These are phyloP conservation scores for Tethya wilhelma DNA, from an alignment of 37 sponge, comb jelly and placozoan genomes.

Conservation along the genomic window DNA sequence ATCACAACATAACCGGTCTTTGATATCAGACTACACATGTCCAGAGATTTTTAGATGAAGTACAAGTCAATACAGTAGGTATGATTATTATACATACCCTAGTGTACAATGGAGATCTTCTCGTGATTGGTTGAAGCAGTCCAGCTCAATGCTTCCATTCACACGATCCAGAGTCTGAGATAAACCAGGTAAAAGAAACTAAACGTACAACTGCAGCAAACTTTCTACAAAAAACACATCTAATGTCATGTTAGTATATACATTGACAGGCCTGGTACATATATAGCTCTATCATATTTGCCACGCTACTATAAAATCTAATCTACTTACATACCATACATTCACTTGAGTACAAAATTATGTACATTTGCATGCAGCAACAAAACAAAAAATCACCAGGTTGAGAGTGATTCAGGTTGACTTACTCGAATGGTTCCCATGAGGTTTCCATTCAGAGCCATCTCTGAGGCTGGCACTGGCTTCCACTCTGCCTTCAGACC, in stretches of 20 bases:
- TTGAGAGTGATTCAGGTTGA: neutral
- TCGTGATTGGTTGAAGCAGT: conserved; percentile 39
- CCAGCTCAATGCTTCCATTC: conserved; percentile 28
- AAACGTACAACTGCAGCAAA: no score
- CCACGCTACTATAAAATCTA: no score
- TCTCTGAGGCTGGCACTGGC: conserved; percentile 38
- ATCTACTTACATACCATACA: no score
- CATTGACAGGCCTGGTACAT: no score
- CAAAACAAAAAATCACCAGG: neutral
- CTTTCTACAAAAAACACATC: no score
- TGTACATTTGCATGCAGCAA: neutral
- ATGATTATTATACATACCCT: conserved; percentile 29
- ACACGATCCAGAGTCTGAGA: conserved; percentile 70
- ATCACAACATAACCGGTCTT: conserved; percentile 61
- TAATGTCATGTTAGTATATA: no score
- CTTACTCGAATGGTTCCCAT: conserved; percentile 68
- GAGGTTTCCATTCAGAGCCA: conserved; percentile 58
- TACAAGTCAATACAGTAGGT: neutral
- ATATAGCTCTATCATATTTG: no score
- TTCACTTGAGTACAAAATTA: no score
- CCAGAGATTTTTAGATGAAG: neutral
- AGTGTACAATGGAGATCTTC: conserved; percentile 70
- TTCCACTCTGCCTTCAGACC: conserved; percentile 49
- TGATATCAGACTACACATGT: conserved; percentile 47
- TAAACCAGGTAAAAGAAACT: no score